Percentiles rank a stretch among this genome's conserved stretches.
These are phyloP conservation scores for Dryobota labecula DNA, from an alignment of 2,888 invertebrate genomes.

Conservation along the genomic window DNA sequence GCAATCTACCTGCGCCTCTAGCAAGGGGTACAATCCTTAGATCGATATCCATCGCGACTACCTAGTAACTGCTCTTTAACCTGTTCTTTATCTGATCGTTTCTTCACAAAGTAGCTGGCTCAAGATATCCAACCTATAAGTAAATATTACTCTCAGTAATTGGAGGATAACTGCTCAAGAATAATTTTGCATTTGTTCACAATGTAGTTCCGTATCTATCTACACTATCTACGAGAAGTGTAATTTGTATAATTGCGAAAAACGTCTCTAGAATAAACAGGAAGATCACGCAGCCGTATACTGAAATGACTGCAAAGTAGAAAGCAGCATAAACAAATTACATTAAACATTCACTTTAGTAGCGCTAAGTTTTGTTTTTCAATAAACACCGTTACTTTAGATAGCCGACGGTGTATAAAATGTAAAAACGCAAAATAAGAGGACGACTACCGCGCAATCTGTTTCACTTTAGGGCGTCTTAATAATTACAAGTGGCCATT, in stretches of 20 bases:
- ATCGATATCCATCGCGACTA: conserved; percentile 68
- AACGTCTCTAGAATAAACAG: conserved; percentile 42
- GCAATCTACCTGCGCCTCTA: conserved; percentile 51
- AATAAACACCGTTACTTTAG: conserved; percentile 68
- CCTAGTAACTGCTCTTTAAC: conserved; percentile 64
- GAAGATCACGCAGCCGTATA: conserved; percentile 39
- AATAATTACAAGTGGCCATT: conserved; percentile 91
- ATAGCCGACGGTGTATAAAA: conserved; percentile 74
- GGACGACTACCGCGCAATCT: conserved; percentile 87
- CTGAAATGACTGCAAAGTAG: conserved; percentile 51
- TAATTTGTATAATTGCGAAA: conserved; percentile 53
- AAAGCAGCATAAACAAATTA: conserved; percentile 62
- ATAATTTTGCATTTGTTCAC: conserved; percentile 40
- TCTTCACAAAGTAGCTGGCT: conserved; percentile 54
- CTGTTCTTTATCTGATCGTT: conserved; percentile 69
- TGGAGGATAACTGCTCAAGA: conserved; percentile 41
- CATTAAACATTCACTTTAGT: conserved; percentile 60
- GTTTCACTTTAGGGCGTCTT: conserved; percentile 90
- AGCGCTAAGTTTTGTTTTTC: conserved; percentile 68
- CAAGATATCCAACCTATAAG: conserved; percentile 41
- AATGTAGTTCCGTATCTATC: conserved; percentile 33
- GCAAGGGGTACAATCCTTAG: conserved; percentile 51
- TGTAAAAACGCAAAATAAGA: conserved; percentile 79
- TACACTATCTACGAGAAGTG: conserved; percentile 44
- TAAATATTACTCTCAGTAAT: conserved; percentile 44